A percentile compares a stretch with the other conserved stretches of the same genome.
phyloP scores from a whole-genome alignment of 2,888 invertebrate genomes.

The Kryphioiulus occultus region DNA sequence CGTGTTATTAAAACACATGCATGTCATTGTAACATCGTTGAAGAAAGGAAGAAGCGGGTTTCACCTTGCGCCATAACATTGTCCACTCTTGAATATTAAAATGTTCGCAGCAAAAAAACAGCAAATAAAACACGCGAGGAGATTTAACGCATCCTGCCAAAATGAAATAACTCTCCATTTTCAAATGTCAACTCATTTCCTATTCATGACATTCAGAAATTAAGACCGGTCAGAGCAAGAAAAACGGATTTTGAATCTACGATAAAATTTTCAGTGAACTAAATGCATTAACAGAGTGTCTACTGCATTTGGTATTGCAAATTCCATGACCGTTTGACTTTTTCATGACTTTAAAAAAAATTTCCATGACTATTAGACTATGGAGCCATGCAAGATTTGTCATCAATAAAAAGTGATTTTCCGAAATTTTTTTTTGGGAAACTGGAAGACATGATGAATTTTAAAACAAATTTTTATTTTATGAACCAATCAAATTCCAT shows the following conservation, averaged over 20 bases:
- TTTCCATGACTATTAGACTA: too few relatives aligned
- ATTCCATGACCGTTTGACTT: too few relatives aligned
- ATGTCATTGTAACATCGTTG: not conserved
- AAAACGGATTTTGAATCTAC: not conserved
- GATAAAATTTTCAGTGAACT: not conserved
- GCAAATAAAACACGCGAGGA: not conserved
- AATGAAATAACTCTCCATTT: slow-evolving; percentile 14
- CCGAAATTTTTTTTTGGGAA: too few relatives aligned
- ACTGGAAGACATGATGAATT: too few relatives aligned
- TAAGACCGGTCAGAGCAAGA: not conserved
- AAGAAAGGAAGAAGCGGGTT: not conserved
- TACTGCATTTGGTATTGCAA: too few relatives aligned
- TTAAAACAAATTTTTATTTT: too few relatives aligned
- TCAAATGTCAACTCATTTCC: not conserved
- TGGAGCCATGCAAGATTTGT: too few relatives aligned
- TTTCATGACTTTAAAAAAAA: too few relatives aligned
- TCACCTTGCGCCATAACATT: not conserved
- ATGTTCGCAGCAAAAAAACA: not conserved
- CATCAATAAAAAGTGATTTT: too few relatives aligned
- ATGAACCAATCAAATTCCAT: too few relatives aligned
- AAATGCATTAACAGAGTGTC: not conserved
- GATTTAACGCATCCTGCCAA: not conserved
- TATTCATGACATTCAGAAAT: not conserved
- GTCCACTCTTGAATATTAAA: not conserved
- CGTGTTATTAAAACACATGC: slow-evolving; percentile 10